These are phyloP conservation scores for Streblospio benedicti DNA, from an alignment of 1,140 invertebrate genomes.

Conservation along the genomic window DNA sequence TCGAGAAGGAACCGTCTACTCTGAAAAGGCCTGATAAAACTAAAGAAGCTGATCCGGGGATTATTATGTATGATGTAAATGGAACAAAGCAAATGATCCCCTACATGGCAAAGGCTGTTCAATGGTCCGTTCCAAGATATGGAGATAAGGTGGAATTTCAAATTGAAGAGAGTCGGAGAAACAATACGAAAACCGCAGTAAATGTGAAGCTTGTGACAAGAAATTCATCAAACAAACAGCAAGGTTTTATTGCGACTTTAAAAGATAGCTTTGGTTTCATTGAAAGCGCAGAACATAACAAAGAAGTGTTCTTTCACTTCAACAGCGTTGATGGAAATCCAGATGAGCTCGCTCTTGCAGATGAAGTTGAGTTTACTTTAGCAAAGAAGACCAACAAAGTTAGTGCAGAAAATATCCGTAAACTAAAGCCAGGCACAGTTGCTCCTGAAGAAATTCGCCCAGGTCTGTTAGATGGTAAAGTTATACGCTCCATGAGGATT, in stretches of 20 bases:
- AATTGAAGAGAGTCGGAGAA: conserved; percentile 56
- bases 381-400: conserved; percentile 67
- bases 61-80: conserved; percentile 41
- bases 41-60: conserved; percentile 33
- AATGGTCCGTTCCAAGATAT: conserved; percentile 36
- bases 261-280: conserved; percentile 98
- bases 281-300: conserved; percentile 83
- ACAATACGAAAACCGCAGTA: conserved; percentile 67
- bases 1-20: conserved; percentile 42
- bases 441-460: conserved; percentile 52
- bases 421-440: conserved; percentile 66
- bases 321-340: conserved; percentile 75
- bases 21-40: conserved; percentile 38
- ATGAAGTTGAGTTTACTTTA: conserved; percentile 84
- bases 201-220: conserved; percentile 53
- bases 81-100: conserved; percentile 38
- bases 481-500: conserved; percentile 74
- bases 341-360: conserved; percentile 72
- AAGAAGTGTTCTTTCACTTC: conserved; percentile 96
- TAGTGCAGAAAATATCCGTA: conserved; percentile 80
- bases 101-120: conserved; percentile 34
- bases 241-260: conserved; percentile 85
- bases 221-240: conserved; percentile 41
- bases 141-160: conserved; percentile 58
- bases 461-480: conserved; percentile 64